phyloP scores from a whole-genome alignment of 2,113 vertebrate genomes.

The Vidua chalybeata region DNA sequence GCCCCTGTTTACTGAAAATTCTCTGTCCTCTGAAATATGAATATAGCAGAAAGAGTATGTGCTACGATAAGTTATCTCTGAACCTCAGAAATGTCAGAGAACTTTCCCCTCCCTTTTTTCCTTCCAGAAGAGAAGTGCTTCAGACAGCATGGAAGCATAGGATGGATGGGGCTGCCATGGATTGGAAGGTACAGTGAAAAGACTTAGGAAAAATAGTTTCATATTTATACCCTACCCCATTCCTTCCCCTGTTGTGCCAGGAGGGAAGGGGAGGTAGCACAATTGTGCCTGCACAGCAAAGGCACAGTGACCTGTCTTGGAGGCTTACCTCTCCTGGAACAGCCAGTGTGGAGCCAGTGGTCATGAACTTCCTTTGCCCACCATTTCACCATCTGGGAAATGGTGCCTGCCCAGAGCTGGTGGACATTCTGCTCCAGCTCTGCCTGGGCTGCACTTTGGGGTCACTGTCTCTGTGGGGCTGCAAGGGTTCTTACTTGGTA shows the following conservation, averaged over 20 bases:
- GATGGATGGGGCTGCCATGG: no score
- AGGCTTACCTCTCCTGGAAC: background rate
- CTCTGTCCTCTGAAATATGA: background rate
- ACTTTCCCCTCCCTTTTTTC: background rate
- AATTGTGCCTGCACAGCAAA: background rate
- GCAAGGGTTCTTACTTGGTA: background rate
- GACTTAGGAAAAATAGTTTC: background rate
- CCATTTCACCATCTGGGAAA: background rate
- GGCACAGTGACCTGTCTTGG: background rate
- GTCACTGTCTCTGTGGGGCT: background rate
- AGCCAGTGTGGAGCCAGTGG: accelerated
- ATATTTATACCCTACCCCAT: accelerated
- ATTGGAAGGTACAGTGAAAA: background rate
- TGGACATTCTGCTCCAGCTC: accelerated
- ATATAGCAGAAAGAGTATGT: background rate
- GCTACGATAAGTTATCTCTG: background rate
- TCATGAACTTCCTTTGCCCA: background rate
- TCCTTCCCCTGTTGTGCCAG: background rate
- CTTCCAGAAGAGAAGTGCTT: background rate
- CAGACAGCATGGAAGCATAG: background rate
- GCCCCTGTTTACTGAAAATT: background rate
- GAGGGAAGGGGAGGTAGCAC: background rate
- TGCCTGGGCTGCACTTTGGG: background rate
- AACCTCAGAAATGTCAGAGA: background rate
- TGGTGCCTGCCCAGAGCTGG: no score